Evolutionary conservation across 2,797 vertebrate genomes (phyloP).

Genomic region (Heterohyrax brucei): DNA sequence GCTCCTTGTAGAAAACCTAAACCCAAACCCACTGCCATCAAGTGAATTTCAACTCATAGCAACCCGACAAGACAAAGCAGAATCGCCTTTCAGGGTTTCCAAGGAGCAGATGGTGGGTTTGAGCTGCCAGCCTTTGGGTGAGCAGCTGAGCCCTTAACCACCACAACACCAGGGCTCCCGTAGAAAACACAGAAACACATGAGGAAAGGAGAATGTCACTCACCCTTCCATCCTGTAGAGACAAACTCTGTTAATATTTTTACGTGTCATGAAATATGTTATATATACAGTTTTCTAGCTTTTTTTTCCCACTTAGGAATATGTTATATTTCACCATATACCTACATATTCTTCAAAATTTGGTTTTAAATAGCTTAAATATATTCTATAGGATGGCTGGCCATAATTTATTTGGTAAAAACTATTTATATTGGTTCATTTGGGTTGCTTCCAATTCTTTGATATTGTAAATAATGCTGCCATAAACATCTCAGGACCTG

Average conservation of each 20-base stretch:
- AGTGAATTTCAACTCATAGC: no score
- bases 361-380: conserved; percentile 67
- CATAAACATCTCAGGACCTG: conserved; percentile 59
- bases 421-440: conserved; percentile 77
- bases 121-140: no score
- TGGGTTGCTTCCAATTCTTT: conserved; percentile 67
- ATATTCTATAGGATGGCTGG: conserved; percentile 53
- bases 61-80: no score
- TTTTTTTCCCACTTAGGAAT: conserved; percentile 30
- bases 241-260: not conserved
- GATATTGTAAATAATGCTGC: conserved; percentile 68
- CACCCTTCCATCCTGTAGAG: accelerated
- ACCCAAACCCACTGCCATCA: no score
- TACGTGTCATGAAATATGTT: not conserved
- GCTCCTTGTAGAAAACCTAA: not conserved
- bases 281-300: not conserved
- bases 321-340: conserved; percentile 6
- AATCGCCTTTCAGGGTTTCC: no score
- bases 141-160: no score
- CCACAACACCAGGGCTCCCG: no score
- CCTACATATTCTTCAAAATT: conserved; percentile 63
- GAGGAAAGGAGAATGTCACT: not conserved
- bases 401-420: conserved; percentile 75
- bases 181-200: not conserved
- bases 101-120: no score